Percentiles rank a stretch among this genome's conserved stretches.
phyloP scores from a whole-genome alignment of 1,140 invertebrate species.

The Sycophaga agraensis region DNA sequence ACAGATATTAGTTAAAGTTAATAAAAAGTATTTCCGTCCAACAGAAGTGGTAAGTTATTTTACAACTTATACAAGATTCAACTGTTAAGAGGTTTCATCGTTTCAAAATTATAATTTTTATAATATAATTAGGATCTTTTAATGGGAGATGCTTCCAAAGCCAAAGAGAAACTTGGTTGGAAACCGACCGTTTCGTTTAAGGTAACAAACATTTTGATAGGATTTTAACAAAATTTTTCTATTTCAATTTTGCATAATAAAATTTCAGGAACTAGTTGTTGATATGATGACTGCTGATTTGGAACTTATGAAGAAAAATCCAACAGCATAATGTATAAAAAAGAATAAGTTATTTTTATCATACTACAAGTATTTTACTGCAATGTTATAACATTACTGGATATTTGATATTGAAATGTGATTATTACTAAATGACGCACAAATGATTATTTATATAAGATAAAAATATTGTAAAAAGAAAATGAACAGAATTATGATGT shows the following conservation, averaged over 20 bases:
- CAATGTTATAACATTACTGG: too few species aligned
- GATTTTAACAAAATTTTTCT: background rate
- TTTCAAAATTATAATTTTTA: background rate
- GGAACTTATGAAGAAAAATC: constrained; percentile 88
- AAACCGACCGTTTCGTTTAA: constrained; percentile 80
- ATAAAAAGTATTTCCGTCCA: constrained; percentile 93
- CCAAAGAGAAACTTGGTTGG: constrained; percentile 85
- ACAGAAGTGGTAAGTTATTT: constrained; percentile 90
- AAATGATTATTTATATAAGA: background rate
- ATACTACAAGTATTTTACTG: background rate
- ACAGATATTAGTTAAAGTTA: constrained; percentile 85
- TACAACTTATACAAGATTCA: background rate
- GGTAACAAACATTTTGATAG: constrained; percentile 47
- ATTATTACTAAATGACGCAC: background rate
- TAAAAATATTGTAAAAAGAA: background rate
- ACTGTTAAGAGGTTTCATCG: too few species aligned
- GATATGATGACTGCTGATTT: constrained; percentile 97
- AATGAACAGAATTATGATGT: background rate
- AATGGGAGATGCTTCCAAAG: constrained; percentile 89
- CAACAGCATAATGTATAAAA: constrained; percentile 62
- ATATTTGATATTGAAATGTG: background rate
- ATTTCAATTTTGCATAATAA: constrained; percentile 24
- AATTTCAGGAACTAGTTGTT: constrained; percentile 76
- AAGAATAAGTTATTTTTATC: constrained; percentile 1
- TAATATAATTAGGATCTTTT: constrained; percentile 73